phyloP scores from a whole-genome alignment of 2,797 vertebrate species.

The Oryzias dopingdopingensis region DNA sequence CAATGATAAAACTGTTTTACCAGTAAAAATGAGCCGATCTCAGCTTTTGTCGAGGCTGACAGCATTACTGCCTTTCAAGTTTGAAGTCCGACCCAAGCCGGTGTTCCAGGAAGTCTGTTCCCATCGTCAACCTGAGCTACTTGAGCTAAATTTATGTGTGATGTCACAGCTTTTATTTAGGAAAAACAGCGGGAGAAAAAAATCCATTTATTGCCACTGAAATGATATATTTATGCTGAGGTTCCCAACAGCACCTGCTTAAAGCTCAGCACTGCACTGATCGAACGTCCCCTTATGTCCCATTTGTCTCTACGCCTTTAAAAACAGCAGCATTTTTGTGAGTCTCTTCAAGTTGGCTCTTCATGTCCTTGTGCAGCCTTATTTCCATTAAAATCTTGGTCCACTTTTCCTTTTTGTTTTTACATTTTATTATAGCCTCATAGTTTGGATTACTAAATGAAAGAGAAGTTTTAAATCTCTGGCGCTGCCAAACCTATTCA shows the following conservation, averaged over 20 bases:
- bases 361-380: neutral
- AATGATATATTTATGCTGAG: neutral
- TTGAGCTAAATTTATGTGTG: no score
- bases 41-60: no score
- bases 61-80: no score
- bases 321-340: neutral
- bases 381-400: neutral
- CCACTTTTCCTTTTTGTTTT: neutral
- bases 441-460: neutral
- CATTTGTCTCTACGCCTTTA: neutral
- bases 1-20: no score
- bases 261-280: neutral
- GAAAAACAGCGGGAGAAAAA: no score
- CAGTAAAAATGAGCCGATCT: no score
- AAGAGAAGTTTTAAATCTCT: slow-evolving; percentile 1
- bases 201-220: no score
- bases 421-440: neutral
- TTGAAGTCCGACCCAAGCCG: no score
- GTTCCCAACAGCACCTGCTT: neutral
- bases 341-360: neutral
- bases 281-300: neutral
- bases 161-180: no score
- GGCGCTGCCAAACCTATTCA: neutral
- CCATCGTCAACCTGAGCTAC: no score
- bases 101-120: no score